A percentile compares a stretch with the other conserved stretches of the same genome.
These are phyloP conservation scores for Acleris laterana DNA, from an alignment of 2,888 invertebrate species.

Conservation along the genomic window DNA sequence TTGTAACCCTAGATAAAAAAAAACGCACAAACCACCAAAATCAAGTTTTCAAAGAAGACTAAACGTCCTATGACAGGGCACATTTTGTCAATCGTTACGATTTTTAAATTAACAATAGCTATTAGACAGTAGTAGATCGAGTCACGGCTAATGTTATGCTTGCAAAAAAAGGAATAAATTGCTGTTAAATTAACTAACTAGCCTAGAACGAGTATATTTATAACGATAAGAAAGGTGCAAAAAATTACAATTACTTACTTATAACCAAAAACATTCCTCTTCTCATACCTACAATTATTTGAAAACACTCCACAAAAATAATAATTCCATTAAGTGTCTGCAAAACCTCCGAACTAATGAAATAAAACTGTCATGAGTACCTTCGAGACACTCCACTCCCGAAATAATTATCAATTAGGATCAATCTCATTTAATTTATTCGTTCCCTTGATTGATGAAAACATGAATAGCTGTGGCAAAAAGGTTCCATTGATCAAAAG, in stretches of 20 bases:
- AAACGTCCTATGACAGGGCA: too few relatives aligned
- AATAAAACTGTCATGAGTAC: conserved; percentile 2
- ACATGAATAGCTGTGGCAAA: background rate
- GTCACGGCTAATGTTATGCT: too few relatives aligned
- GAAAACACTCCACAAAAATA: background rate
- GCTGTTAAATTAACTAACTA: too few relatives aligned
- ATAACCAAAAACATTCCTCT: background rate
- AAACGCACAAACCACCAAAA: too few relatives aligned
- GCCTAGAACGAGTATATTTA: too few relatives aligned
- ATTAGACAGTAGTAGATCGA: too few relatives aligned
- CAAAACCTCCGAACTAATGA: background rate
- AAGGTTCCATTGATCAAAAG: conserved; percentile 5
- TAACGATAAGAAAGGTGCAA: too few relatives aligned
- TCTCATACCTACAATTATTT: background rate
- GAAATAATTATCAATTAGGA: conserved; percentile 18
- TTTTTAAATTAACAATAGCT: too few relatives aligned
- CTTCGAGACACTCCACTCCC: background rate
- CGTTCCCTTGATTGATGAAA: conserved; percentile 12
- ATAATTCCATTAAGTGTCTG: conserved; percentile 5
- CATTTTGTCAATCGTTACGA: too few relatives aligned
- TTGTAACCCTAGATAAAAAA: too few relatives aligned
- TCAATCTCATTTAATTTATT: conserved; percentile 15
- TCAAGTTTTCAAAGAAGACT: too few relatives aligned
- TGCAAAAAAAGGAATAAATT: too few relatives aligned
- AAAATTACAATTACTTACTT: background rate